Conservation (phyloP, 2,797 vertebrate genomes). For the Chiloscyllium punctatum region DNA sequence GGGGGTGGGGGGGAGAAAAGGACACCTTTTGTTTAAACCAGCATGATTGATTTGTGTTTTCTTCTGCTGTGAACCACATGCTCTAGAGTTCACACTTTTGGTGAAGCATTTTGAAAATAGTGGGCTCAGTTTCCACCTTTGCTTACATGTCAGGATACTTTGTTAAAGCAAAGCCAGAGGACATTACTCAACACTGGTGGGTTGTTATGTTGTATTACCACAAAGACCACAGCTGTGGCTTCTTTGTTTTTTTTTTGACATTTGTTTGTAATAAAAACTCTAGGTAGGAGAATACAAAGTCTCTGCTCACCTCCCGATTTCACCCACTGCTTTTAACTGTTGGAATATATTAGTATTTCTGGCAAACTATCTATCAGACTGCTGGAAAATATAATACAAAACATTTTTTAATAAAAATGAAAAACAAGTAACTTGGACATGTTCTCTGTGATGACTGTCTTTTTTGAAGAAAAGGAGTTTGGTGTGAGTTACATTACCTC, state of each 20-base stretch:
- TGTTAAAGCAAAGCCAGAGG: conserved; percentile 25
- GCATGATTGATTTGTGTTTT: conserved; percentile 42
- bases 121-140: conserved; percentile 37
- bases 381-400: conserved; percentile 40
- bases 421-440: conserved; percentile 6
- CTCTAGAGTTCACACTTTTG: conserved; percentile 37
- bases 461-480: neutral
- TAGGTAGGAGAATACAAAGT: conserved; percentile 35
- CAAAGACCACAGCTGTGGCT: conserved; percentile 41
- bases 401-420: conserved; percentile 17
- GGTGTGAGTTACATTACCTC: neutral
- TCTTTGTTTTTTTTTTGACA: conserved; percentile 36
- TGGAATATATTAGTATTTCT: conserved; percentile 38
- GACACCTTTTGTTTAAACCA: conserved; percentile 38
- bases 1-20: neutral
- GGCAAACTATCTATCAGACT: conserved; percentile 35
- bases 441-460: neutral
- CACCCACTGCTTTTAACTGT: conserved; percentile 33
- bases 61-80: conserved; percentile 35
- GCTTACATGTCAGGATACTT: conserved; percentile 28
- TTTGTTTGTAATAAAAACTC: conserved; percentile 41
- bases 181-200: conserved; percentile 37
- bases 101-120: conserved; percentile 43
- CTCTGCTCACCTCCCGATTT: conserved; percentile 32
- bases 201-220: conserved; percentile 41